Evolutionary conservation across 53 echinoderm and acorn worm genomes (phyloP).

Genomic region (Echinarachnius parma): DNA sequence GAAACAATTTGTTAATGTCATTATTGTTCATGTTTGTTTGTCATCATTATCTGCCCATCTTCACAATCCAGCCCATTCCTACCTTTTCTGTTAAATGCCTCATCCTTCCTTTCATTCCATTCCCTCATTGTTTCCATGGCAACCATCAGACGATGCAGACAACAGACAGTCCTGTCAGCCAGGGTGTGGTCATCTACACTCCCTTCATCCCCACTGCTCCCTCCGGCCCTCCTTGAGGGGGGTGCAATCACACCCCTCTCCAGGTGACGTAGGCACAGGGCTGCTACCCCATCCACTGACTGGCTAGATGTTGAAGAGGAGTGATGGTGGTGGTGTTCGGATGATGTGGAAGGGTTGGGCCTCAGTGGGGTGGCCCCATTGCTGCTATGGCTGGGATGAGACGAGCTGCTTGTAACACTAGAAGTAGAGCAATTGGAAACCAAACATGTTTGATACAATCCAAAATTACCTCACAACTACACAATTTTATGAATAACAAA

Average conservation of each 20-base stretch:
- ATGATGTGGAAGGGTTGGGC: background rate
- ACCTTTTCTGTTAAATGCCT: no score
- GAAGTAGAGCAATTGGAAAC: background rate
- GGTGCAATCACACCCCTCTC: slow-evolving; percentile 13
- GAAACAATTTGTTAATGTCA: no score
- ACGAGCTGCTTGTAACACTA: background rate
- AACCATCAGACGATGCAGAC: slow-evolving; percentile 53
- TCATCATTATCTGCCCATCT: no score
- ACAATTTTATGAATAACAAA: no score
- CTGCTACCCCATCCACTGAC: background rate
- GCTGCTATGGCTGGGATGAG: background rate
- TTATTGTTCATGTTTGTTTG: no score
- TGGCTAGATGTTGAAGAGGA: background rate
- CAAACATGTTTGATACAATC: no score
- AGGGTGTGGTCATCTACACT: slow-evolving; percentile 52
- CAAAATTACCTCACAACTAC: no score
- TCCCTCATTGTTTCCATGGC: slow-evolving; percentile 41
- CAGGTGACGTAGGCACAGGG: slow-evolving; percentile 27
- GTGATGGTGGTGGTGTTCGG: background rate
- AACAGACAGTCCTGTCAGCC: slow-evolving; percentile 57
- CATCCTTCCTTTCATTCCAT: slow-evolving; percentile 15
- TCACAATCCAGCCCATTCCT: no score
- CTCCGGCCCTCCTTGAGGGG: slow-evolving; percentile 10
- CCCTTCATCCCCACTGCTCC: slow-evolving; percentile 15
- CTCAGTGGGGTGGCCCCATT: background rate